Evolutionary conservation across 2,113 vertebrate species (phyloP).

Genomic region (Aythya baeri): DNA sequence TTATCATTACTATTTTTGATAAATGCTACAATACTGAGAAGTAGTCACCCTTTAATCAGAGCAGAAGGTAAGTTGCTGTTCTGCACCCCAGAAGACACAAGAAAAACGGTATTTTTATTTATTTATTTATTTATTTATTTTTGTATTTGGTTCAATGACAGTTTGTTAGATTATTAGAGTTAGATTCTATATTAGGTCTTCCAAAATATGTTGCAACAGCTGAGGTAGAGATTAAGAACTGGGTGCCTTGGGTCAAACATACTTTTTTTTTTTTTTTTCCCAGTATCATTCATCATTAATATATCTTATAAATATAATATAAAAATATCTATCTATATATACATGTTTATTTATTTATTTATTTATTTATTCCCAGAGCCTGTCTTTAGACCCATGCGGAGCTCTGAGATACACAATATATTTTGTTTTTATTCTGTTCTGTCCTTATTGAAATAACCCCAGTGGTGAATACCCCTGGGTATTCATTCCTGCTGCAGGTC

Average conservation of each 20-base stretch:
- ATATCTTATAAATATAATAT: too few species aligned
- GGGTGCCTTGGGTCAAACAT: background rate
- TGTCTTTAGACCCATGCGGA: background rate
- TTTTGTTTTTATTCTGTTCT: background rate
- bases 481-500: background rate
- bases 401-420: background rate
- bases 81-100: background rate
- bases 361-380: background rate
- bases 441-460: background rate
- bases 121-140: too few species aligned
- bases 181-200: background rate
- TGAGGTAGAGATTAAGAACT: background rate
- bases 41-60: conserved; percentile 41
- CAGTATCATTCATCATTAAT: background rate
- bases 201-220: background rate
- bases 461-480: background rate
- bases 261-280: background rate
- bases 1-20: conserved; percentile 26
- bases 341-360: too few species aligned
- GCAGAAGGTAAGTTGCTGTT: conserved; percentile 66
- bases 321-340: too few species aligned
- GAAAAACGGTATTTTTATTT: background rate
- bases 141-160: background rate
- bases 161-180: background rate
- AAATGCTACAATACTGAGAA: conserved; percentile 49